Conservation (phyloP, 2,797 vertebrate genomes). For the Acanthurus tractus region DNA sequence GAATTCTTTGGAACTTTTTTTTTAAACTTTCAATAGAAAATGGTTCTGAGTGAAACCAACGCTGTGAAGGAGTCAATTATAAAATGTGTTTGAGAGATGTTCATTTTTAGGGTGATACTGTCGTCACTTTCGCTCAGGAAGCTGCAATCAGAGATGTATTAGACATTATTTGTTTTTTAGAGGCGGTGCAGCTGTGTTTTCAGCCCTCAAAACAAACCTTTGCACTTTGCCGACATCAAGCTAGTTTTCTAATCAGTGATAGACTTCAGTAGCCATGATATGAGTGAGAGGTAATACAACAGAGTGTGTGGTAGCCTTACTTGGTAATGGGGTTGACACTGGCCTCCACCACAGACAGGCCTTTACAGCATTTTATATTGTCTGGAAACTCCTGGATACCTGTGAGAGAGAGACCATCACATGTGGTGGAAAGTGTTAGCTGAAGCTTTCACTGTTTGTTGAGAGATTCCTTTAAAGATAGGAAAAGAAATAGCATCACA, state of each 20-base stretch:
- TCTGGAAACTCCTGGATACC: constrained; percentile 99
- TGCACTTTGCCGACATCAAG: neutral
- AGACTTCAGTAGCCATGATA: neutral
- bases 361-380: constrained; percentile 99
- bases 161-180: neutral
- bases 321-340: constrained; percentile 99
- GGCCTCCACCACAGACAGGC: constrained; percentile 98
- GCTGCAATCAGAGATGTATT: neutral
- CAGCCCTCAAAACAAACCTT: neutral
- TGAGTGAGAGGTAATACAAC: neutral
- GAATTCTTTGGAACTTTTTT: neutral
- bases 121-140: neutral
- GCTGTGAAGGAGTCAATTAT: neutral
- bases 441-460: neutral
- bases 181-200: neutral
- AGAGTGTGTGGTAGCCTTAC: constrained; percentile 83
- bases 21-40: neutral
- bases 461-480: neutral
- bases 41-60: neutral
- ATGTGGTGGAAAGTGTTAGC: constrained; percentile 49
- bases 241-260: neutral
- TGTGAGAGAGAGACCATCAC: constrained; percentile 60
- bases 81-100: neutral
- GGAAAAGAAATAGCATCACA: neutral
- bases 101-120: neutral